Evolutionary conservation across 2,888 invertebrate species (phyloP).

Genomic region (Romanomermis culicivorax): DNA sequence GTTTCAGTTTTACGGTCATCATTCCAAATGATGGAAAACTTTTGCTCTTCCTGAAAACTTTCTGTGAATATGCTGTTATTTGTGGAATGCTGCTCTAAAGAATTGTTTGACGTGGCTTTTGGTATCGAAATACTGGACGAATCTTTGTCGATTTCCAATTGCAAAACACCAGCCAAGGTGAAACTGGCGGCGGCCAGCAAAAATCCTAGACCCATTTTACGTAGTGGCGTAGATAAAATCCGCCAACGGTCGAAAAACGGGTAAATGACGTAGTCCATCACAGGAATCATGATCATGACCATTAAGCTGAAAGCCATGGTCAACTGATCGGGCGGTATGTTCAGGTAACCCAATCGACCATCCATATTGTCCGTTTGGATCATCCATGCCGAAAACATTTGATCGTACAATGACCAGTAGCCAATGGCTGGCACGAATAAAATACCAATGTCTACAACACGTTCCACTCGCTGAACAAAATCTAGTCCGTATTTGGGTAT

Average conservation of each 20-base stretch:
- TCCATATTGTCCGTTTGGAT: neutral
- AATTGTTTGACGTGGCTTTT: no score
- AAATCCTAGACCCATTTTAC: neutral
- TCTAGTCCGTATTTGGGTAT: neutral
- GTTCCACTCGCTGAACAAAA: neutral
- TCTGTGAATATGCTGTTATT: no score
- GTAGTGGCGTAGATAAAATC: neutral
- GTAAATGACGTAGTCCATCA: neutral
- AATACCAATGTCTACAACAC: neutral
- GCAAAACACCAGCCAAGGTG: neutral
- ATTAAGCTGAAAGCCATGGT: neutral
- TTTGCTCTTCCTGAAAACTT: no score
- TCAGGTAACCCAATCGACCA: neutral
- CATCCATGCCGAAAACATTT: neutral
- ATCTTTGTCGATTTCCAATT: neutral
- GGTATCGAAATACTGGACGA: no score
- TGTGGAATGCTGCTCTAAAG: no score
- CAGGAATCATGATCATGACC: neutral
- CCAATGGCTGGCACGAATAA: neutral
- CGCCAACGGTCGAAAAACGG: neutral
- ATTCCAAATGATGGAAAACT: no score
- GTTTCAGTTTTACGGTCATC: no score
- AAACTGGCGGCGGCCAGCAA: neutral
- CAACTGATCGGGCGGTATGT: neutral
- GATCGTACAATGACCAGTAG: neutral